Percentiles rank a stretch among this genome's conserved stretches.
These are phyloP conservation scores for Clepsis dumicolana DNA, from an alignment of 2,888 invertebrate species.

Conservation along the genomic window DNA sequence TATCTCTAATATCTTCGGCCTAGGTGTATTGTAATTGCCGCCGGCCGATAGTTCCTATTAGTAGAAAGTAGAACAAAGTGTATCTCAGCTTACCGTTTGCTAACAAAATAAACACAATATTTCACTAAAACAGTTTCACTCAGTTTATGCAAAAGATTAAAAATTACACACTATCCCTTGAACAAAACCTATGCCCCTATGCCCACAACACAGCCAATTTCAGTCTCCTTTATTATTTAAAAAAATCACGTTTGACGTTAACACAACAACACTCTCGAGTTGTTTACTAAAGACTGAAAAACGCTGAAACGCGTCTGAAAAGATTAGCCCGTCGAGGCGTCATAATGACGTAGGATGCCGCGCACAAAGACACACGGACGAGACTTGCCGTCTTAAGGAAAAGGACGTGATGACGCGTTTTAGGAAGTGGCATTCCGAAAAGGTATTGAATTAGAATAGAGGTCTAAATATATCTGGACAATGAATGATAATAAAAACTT, in stretches of 20 bases:
- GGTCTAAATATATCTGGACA: too few species aligned
- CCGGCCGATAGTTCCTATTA: too few species aligned
- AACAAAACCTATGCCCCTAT: neutral
- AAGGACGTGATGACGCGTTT: neutral
- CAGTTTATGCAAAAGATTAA: neutral
- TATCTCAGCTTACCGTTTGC: neutral
- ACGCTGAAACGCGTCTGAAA: neutral
- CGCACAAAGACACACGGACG: neutral
- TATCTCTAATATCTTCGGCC: too few species aligned
- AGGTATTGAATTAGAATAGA: neutral
- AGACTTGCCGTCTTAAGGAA: neutral
- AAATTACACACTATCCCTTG: neutral
- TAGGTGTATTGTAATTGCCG: too few species aligned
- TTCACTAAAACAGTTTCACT: neutral
- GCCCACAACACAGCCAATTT: neutral
- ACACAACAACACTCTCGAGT: conserved; percentile 37
- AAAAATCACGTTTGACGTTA: conserved; percentile 4
- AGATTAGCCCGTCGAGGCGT: conserved; percentile 22
- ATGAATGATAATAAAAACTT: too few species aligned
- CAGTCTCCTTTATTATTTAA: neutral
- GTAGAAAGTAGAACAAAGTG: too few species aligned
- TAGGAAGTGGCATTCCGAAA: neutral
- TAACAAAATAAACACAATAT: neutral
- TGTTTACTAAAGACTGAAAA: conserved; percentile 36
- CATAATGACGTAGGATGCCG: conserved; percentile 8